These are phyloP conservation scores for Eutolmus rufibarbis DNA, from an alignment of 2,888 invertebrate species.

Conservation along the genomic window DNA sequence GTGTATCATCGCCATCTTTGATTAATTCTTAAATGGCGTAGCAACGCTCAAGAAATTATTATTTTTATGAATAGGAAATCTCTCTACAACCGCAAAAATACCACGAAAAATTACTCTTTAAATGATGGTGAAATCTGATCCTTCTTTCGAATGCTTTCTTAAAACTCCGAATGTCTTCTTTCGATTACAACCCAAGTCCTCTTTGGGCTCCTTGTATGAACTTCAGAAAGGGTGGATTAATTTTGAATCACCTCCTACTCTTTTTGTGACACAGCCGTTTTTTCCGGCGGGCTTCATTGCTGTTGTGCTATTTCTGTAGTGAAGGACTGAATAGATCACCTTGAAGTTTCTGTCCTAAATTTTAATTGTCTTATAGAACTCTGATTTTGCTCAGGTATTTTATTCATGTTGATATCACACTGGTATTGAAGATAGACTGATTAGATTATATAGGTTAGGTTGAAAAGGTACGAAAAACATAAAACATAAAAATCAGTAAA, in stretches of 20 bases:
- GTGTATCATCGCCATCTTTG: neutral
- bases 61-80: neutral
- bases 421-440: too few species aligned
- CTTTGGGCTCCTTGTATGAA: neutral
- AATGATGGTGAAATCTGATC: neutral
- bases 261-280: neutral
- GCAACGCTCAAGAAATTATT: neutral
- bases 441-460: too few species aligned
- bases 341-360: too few species aligned
- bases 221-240: neutral
- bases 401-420: too few species aligned
- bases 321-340: neutral
- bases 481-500: too few species aligned
- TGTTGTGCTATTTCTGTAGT: neutral
- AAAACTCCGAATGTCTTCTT: neutral
- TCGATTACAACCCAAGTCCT: neutral
- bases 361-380: too few species aligned
- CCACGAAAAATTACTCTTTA: neutral
- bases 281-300: neutral
- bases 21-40: neutral
- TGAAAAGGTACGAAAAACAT: too few species aligned
- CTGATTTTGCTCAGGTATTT: too few species aligned
- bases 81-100: neutral
- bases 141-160: neutral
- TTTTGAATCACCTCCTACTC: neutral